Evolutionary conservation across 2,113 vertebrate species (phyloP).

Genomic region (Azemiops feae): DNA sequence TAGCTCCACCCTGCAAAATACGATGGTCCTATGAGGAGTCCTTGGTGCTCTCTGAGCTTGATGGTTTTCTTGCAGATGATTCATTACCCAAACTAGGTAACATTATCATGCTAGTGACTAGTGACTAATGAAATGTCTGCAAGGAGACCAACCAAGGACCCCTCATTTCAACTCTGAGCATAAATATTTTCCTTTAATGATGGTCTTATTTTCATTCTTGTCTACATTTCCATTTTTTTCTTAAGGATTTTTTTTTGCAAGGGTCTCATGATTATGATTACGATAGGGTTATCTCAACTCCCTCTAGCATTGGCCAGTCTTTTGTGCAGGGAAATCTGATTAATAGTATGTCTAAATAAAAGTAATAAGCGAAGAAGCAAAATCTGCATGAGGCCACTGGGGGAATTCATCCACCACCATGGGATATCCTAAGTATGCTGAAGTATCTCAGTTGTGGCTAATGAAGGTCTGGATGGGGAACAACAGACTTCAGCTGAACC

Average conservation of each 20-base stretch:
- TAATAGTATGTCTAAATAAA: not conserved
- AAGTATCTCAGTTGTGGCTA: no score
- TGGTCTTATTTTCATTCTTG: not conserved
- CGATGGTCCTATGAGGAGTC: not conserved
- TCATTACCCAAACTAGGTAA: not conserved
- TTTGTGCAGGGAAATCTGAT: not conserved
- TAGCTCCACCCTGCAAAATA: not conserved
- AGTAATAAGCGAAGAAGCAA: not conserved
- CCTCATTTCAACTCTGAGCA: not conserved
- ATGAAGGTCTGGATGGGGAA: no score
- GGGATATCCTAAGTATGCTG: no score
- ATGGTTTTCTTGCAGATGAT: not conserved
- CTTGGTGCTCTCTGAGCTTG: not conserved
- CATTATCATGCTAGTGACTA: not conserved
- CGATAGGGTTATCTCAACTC: not conserved
- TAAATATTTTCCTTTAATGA: not conserved
- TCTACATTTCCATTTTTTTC: not conserved
- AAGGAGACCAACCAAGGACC: not conserved
- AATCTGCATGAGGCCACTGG: no score
- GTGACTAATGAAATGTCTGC: not conserved
- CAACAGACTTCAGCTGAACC: no score
- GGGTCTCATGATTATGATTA: not conserved
- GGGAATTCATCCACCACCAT: no score
- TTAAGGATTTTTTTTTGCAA: not conserved
- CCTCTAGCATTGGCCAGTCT: not conserved